A percentile compares a stretch with the other conserved stretches of the same genome.
Evolutionary conservation across 2,888 invertebrate genomes (phyloP).

Genomic region (Acanthopleura granulata): DNA sequence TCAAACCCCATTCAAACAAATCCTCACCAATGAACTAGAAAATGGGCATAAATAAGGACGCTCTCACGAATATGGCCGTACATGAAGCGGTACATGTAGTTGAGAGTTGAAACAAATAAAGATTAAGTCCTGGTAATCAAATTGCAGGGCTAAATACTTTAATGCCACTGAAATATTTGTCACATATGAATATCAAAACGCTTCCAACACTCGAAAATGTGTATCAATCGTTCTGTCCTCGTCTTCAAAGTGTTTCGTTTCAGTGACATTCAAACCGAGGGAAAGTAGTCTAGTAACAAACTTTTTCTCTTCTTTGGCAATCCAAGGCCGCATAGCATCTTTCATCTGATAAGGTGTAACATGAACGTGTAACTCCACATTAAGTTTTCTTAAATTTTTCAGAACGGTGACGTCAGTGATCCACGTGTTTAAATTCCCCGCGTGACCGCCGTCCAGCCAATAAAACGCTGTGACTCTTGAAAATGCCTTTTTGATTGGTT

Average conservation of each 20-base stretch:
- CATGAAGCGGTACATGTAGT: no score
- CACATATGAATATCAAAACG: slow-evolving; percentile 34
- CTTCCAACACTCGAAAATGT: slow-evolving; percentile 81
- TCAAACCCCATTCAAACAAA: no score
- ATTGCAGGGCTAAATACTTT: no score
- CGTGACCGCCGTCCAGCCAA: slow-evolving; percentile 93
- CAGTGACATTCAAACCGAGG: slow-evolving; percentile 78
- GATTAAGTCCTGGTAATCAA: no score
- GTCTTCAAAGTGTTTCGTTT: slow-evolving; percentile 77
- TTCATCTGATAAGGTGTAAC: slow-evolving; percentile 92
- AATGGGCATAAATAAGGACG: no score
- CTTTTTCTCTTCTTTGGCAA: slow-evolving; percentile 83
- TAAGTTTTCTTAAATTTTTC: slow-evolving; percentile 76
- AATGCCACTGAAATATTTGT: no score
- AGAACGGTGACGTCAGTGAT: slow-evolving; percentile 82
- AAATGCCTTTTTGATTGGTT: slow-evolving; percentile 68
- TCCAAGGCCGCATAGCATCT: slow-evolving; percentile 86
- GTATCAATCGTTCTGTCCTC: slow-evolving; percentile 76
- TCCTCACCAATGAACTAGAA: no score
- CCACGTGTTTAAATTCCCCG: slow-evolving; percentile 90
- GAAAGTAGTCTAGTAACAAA: slow-evolving; percentile 80
- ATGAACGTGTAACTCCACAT: slow-evolving; percentile 81
- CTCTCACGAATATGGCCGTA: no score
- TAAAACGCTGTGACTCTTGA: slow-evolving; percentile 80
- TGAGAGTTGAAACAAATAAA: no score